Conservation (phyloP, 1,140 invertebrate species). For the Calephelis virginiensis region DNA sequence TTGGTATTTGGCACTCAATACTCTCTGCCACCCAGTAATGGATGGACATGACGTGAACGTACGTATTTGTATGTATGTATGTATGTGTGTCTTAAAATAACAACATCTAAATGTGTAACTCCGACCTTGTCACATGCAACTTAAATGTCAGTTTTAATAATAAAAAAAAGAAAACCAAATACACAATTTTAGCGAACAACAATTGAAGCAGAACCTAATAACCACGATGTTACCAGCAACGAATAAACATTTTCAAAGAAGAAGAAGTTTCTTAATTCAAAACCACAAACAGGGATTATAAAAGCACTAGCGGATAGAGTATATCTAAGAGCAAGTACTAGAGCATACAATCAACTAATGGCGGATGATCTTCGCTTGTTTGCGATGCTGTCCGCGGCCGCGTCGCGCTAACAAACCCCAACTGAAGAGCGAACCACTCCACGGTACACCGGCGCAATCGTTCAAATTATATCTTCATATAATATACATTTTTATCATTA, state of each 20-base stretch:
- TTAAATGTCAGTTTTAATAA: too few relatives aligned
- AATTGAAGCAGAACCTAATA: too few relatives aligned
- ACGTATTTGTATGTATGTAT: too few relatives aligned
- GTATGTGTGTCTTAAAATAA: neutral
- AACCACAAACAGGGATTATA: too few relatives aligned
- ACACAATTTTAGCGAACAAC: too few relatives aligned
- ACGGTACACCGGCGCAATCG: neutral
- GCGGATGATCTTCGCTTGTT: constrained; percentile 50
- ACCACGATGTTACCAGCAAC: neutral
- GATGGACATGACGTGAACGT: too few relatives aligned
- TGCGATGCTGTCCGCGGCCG: constrained; percentile 42
- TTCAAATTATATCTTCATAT: constrained; percentile 9
- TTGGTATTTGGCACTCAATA: too few relatives aligned
- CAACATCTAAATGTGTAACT: neutral
- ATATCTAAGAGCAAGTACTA: neutral
- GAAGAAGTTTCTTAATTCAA: constrained; percentile 6
- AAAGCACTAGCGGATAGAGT: too few relatives aligned
- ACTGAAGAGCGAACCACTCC: neutral
- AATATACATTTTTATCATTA: constrained; percentile 7
- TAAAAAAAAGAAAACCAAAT: too few relatives aligned
- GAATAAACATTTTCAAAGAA: constrained; percentile 10
- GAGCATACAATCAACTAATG: constrained; percentile 54
- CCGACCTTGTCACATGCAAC: too few relatives aligned
- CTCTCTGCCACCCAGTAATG: too few relatives aligned
- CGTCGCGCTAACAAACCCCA: constrained; percentile 16